These are phyloP conservation scores for Lacanobia wlatinum DNA, from an alignment of 2,888 invertebrate genomes.

Conservation along the genomic window DNA sequence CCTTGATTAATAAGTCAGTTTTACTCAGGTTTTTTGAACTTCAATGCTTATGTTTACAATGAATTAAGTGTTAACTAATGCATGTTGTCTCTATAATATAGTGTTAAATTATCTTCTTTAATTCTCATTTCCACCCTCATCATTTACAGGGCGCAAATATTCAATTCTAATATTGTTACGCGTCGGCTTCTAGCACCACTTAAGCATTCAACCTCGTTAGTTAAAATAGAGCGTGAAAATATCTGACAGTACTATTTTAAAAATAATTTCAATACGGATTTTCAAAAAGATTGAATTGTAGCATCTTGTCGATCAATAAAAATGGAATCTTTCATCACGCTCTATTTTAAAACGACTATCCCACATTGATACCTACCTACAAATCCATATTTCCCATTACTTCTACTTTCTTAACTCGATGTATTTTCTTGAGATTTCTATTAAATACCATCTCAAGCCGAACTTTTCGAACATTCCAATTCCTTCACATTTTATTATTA, in stretches of 20 bases:
- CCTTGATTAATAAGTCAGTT: background rate
- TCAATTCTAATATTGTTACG: slow-evolving; percentile 55
- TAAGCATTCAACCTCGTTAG: slow-evolving; percentile 65
- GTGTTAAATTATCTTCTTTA: too few species aligned
- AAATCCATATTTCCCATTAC: slow-evolving; percentile 53
- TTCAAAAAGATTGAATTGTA: too few species aligned
- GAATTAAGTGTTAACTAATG: background rate
- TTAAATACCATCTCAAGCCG: slow-evolving; percentile 29
- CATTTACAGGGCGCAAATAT: slow-evolving; percentile 43
- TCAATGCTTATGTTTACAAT: background rate
- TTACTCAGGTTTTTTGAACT: background rate
- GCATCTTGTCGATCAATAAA: background rate
- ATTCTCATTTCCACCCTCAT: slow-evolving; percentile 46
- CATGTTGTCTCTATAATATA: too few species aligned
- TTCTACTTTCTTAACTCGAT: slow-evolving; percentile 52
- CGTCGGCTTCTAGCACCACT: slow-evolving; percentile 83
- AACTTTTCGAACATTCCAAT: slow-evolving; percentile 51
- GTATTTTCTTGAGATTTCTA: slow-evolving; percentile 39
- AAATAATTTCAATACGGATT: too few species aligned
- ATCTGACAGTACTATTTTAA: too few species aligned
- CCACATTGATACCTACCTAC: slow-evolving; percentile 67
- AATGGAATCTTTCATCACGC: slow-evolving; percentile 7
- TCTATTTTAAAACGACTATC: slow-evolving; percentile 46
- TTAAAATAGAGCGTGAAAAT: slow-evolving; percentile 45
- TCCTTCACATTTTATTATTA: slow-evolving; percentile 39